Base-by-base conservation (phyloP, 2,113 vertebrate species). In the Micronycteris hirsuta region DNA sequence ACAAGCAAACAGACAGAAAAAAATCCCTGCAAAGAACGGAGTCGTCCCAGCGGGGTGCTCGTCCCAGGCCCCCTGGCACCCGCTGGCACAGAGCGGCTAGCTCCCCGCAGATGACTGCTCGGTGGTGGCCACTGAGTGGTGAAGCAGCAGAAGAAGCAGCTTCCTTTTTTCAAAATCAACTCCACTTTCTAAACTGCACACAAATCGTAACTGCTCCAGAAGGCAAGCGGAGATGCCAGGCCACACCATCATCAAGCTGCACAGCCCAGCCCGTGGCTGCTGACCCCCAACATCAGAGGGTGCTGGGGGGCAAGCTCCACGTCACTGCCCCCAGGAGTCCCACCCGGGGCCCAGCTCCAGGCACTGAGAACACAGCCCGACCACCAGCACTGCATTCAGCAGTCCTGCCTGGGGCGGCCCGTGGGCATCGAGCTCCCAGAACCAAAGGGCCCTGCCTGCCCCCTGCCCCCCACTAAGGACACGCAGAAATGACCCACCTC, bases 181-280 rank as follows among this genome's bases (percentile, higher is more conserved):
- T 47, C 15, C 38, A 70, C 36, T 70, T 58, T 43, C 45, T 9
- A 45, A n/a, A 80, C 7, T 19, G 31, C 43, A 45, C 28, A 12
- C 36, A 33, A 52, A 24, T 19, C 89, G 4, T 17, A n/a, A n/a
- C 36, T 14, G 49, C 38, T 17, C 33, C 17, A 36, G 38, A 81
- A 81, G 61, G 49, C 0, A 10, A 26, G 49, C 2, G 80, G 73
- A 1, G n/a, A 41, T 4, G 24, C 47, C 47, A 31, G 74, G 54
- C 41, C 38, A 19, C 38, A 12, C 17, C 1, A 9, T 8, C 13
- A 8, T 19, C 54, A 56, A 3, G 16, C 6, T 14, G 24, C 45
- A 12, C 5, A 0, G 0, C 14, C 10, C 24, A 13, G 15, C 47
- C 20, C 0, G 4, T 0, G 22, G 33, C 13, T 17, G 33, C 67